phyloP scores from a whole-genome alignment of 2,113 vertebrate genomes.

The Apaloderma vittatum region DNA sequence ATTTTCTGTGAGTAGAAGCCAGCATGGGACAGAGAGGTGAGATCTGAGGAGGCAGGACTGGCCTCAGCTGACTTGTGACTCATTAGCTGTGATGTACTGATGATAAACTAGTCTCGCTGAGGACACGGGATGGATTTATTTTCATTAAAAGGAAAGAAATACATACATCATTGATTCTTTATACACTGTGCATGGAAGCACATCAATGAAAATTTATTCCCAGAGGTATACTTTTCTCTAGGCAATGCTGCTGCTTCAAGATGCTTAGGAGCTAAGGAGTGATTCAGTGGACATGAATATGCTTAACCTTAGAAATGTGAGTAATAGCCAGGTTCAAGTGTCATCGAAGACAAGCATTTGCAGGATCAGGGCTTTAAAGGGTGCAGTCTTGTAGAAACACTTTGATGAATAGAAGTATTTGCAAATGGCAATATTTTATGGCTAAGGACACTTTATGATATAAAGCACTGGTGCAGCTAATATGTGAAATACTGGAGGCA shows the following conservation, averaged over 20 bases:
- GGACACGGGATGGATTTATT: constrained; percentile 17
- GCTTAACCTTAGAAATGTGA: constrained; percentile 26
- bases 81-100: background rate
- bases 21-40: background rate
- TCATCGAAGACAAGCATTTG: background rate
- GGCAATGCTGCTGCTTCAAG: constrained; percentile 11
- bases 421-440: background rate
- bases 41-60: background rate
- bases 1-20: background rate
- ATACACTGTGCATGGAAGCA: constrained; percentile 4
- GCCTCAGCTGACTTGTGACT: constrained; percentile 18
- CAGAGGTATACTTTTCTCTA: background rate
- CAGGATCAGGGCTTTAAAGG: constrained; percentile 1
- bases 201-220: constrained; percentile 48
- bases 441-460: background rate
- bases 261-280: background rate
- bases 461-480: background rate
- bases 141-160: constrained; percentile 30
- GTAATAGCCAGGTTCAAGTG: constrained; percentile 18
- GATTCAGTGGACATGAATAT: background rate
- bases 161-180: constrained; percentile 36
- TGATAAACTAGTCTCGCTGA: background rate
- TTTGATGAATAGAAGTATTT: background rate
- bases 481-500: background rate
- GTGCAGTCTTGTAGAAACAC: constrained; percentile 24